Evolutionary conservation across 1,140 invertebrate species (phyloP), one percentile per base, ranked within the genome.

Genomic region (Cotesia chilonis): DNA sequence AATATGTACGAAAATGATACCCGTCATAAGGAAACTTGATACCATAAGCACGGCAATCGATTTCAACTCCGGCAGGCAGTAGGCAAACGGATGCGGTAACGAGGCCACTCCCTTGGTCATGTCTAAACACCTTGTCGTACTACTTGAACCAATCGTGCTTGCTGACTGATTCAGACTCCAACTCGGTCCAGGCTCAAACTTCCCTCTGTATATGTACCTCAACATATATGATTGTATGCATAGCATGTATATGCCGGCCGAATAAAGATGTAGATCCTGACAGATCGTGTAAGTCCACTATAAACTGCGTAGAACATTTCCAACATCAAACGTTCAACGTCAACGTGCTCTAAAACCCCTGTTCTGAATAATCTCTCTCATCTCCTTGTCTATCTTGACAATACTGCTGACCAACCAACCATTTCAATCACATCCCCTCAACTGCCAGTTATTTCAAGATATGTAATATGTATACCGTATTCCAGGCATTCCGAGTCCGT

Each of bases 61-160:
- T 71, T 52, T 71, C 10, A 10, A 55, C 47, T 65, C 36, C 51
- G 41, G 47, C 38, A 63, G 14, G 51, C 51, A 52, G 61, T 59
- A 41, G 47, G 63, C 70, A 71, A 71, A 71, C 70, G 61, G 70
- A 71, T 64, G 38, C 61, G 47, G 57, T 71, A 65, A 71, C 70
- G 61, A 71, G 61, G 61, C 60, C 63, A 71, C 59, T 66, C 61
- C 70, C 17, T 64, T 12, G 51, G 36, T 71, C 52, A 65, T 71
- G 63, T 37, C 20, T 71, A 37, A 71, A 71, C 63, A 71, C 63
- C 59, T 17, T 55, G 61, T 57, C 37, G 51, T 68, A 14, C 37
- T 52, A 37, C 54, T 55, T 14, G 12, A 55, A 55, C n/a, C 54
- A 55, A 55, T 55, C 54, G 17, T 51, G 47, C 64, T 66, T 52